Conservation (phyloP, 2,113 vertebrate species). For the Pelecanoides urinatrix region DNA sequence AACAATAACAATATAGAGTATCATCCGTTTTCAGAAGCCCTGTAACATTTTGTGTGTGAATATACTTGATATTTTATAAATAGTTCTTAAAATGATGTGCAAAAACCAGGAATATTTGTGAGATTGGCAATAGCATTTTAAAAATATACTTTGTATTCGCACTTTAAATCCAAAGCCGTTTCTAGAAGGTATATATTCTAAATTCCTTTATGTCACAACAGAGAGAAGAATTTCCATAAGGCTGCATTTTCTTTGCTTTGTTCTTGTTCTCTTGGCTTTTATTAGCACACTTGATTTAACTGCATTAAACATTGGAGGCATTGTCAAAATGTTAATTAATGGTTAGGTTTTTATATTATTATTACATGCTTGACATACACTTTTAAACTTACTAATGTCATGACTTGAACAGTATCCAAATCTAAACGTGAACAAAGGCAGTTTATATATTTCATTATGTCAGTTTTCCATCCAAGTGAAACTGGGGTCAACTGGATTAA, state of each 20-base stretch:
- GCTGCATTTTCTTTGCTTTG: background rate
- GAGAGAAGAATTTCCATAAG: background rate
- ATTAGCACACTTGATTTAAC: background rate
- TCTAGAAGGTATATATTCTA: background rate
- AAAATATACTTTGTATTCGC: background rate
- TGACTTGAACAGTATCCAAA: background rate
- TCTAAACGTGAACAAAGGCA: background rate
- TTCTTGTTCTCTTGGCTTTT: background rate
- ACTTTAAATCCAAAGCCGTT: background rate
- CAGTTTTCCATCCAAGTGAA: background rate
- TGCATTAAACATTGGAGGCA: background rate
- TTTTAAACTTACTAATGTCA: background rate
- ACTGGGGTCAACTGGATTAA: background rate
- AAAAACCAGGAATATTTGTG: background rate
- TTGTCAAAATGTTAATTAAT: background rate
- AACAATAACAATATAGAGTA: background rate
- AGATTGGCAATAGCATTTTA: background rate
- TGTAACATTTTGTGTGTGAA: background rate
- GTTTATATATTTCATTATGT: background rate
- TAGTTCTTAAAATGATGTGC: background rate
- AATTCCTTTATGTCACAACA: background rate
- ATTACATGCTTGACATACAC: background rate
- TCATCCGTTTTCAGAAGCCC: background rate
- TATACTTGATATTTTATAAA: background rate
- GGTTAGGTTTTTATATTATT: background rate